Conservation (phyloP, 2,113 vertebrate genomes). For the Coptodon rendalli region DNA sequence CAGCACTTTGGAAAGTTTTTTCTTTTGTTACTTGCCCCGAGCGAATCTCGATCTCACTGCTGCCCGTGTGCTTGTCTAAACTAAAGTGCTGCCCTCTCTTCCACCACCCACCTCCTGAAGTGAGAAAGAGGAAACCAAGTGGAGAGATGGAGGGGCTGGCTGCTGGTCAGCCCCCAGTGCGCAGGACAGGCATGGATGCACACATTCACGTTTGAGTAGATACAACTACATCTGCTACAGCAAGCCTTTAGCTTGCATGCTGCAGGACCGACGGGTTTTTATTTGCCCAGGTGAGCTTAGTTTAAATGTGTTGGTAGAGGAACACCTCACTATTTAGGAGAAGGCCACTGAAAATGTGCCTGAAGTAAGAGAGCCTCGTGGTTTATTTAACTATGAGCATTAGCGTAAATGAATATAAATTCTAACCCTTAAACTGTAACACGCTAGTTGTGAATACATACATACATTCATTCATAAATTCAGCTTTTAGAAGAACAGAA, state of each 20-base stretch:
- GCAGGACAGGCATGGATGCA: conserved; percentile 30
- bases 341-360: neutral
- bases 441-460: neutral
- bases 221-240: neutral
- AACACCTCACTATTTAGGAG: neutral
- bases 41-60: neutral
- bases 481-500: neutral
- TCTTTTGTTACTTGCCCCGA: neutral
- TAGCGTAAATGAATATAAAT: neutral
- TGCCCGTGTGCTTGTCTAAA: neutral
- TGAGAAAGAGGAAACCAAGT: conserved; percentile 30
- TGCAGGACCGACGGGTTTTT: neutral
- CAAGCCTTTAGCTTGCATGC: neutral
- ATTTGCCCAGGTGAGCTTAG: neutral
- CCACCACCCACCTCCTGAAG: conserved; percentile 21
- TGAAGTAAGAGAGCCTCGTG: neutral
- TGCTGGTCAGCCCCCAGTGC: conserved; percentile 17
- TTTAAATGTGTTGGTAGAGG: neutral
- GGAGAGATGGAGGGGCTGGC: conserved; percentile 21
- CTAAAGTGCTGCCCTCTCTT: conserved; percentile 12
- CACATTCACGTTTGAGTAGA: neutral
- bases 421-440: neutral
- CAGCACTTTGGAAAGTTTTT: neutral
- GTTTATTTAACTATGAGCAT: neutral
- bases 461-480: neutral